A percentile compares a stretch with the other conserved stretches of the same genome.
Evolutionary conservation across 1,140 invertebrate genomes (phyloP).

Genomic region (Diploscapter pachys): DNA sequence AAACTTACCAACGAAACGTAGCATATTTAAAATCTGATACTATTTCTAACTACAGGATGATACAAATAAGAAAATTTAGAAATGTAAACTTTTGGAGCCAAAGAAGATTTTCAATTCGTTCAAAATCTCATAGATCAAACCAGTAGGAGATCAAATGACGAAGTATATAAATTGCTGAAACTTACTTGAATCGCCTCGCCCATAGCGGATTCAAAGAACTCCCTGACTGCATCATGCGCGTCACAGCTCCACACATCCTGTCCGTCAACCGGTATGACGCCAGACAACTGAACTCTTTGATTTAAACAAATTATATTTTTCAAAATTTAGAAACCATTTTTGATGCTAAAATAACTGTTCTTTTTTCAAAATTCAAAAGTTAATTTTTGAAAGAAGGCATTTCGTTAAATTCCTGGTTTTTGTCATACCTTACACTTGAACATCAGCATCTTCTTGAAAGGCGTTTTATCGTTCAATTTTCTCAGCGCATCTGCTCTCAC

Average conservation of each 20-base stretch:
- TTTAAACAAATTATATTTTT: no score
- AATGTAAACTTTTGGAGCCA: no score
- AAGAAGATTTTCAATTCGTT: no score
- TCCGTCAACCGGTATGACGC: conserved; percentile 21
- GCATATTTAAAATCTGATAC: no score
- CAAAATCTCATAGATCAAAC: no score
- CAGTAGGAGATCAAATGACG: not conserved
- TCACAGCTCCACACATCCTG: conserved; percentile 34
- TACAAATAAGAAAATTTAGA: no score
- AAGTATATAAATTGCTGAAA: not conserved
- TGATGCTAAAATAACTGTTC: not conserved
- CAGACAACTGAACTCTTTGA: conserved; percentile 12
- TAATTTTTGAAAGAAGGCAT: no score
- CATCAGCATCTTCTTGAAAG: conserved; percentile 38
- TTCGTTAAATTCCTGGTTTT: not conserved
- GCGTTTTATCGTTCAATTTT: conserved; percentile 25
- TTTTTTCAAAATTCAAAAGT: not conserved
- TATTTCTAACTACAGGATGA: no score
- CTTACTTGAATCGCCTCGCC: conserved; percentile 24
- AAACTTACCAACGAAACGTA: no score
- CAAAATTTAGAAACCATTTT: not conserved
- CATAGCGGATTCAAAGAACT: conserved; percentile 32
- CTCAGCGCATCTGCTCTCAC: conserved; percentile 24
- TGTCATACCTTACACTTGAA: conserved; percentile 34
- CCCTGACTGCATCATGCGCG: conserved; percentile 27